These are phyloP conservation scores for Meloidogyne floridensis DNA, from an alignment of 1,140 invertebrate genomes.

Conservation along the genomic window DNA sequence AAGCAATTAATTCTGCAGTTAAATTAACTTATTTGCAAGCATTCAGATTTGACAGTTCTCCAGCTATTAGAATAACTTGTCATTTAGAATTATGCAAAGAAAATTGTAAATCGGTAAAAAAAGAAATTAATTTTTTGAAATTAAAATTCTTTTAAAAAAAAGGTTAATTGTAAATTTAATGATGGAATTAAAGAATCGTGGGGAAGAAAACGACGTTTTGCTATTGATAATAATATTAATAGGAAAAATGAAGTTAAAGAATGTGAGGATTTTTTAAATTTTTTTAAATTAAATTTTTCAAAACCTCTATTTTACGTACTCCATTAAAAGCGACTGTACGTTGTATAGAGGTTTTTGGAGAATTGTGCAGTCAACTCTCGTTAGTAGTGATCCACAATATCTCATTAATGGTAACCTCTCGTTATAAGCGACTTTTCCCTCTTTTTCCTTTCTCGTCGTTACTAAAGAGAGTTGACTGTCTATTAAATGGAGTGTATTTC, in stretches of 20 bases:
- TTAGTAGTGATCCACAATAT: too few relatives aligned
- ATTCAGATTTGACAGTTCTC: slow-evolving; percentile 62
- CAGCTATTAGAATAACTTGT: slow-evolving; percentile 60
- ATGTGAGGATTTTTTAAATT: slow-evolving; percentile 38
- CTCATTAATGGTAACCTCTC: too few relatives aligned
- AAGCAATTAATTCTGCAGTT: slow-evolving; percentile 53
- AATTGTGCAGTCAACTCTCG: too few relatives aligned
- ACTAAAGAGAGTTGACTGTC: too few relatives aligned
- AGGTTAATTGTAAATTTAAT: slow-evolving; percentile 54
- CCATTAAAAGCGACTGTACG: too few relatives aligned
- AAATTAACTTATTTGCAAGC: slow-evolving; percentile 64
- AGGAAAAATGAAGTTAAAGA: slow-evolving; percentile 47
- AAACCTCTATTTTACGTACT: too few relatives aligned
- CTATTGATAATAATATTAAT: slow-evolving; percentile 41
- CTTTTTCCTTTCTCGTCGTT: too few relatives aligned
- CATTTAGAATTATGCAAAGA: slow-evolving; percentile 64
- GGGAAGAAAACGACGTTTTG: slow-evolving; percentile 61
- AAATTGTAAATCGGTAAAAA: slow-evolving; percentile 56
- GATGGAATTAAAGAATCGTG: slow-evolving; percentile 57
- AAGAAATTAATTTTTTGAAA: not conserved
- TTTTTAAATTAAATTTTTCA: too few relatives aligned
- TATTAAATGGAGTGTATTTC: too few relatives aligned
- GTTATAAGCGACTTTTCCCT: too few relatives aligned
- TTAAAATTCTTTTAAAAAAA: slow-evolving; percentile 14
- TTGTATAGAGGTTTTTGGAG: too few relatives aligned